Base-by-base conservation (phyloP, 37 sponge, comb jelly and placozoan genomes). In the Hexactinellida sp. region DNA sequence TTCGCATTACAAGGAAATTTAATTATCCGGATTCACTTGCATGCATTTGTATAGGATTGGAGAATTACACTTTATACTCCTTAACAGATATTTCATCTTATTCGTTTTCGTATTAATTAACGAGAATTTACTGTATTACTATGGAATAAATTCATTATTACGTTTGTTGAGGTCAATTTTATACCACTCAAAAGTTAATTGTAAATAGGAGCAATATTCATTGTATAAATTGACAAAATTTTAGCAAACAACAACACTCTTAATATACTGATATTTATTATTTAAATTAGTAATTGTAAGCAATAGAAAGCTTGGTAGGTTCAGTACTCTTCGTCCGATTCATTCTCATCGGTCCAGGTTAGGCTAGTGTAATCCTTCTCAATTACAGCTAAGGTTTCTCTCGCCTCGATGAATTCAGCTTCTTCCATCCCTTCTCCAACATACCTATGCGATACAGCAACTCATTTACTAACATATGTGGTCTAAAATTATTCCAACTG, bases 341-440 rank as follows among this genome's bases (percentile, higher is more conserved):
- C 25, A 9, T 16, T 16, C 13, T 47, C 52, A 28, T 63, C 76
- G 5, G 21, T n/a, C 25, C 13, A 5, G 25, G 21, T 63, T 63
- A 63, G 76, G 13, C 30, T 63, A 10, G 30, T 63, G 30, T 63
- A 63, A 63, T 63, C 76, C 30, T 10, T 63, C 13, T 63, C 76
- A n/a, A 63, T 10, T 63, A n/a, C 21, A 7, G 76, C 76, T 63
- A 63, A 63, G 5, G 76, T 63, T 32, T 63, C 76, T 63, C 76
- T 63, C 21, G 76, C 76, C 30, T 63, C 76, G 28, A 63, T 7
- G 13, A 63, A 63, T 63, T 63, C 76, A 21, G 19, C 76, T 63
- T 63, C 76, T n/a, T 63, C 76, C 76, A 63, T 63, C 5, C 76
- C 76, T 28, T 63, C 76, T 21, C 76, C 76, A 10, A 63, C 76